Base-by-base conservation (phyloP, 2,888 invertebrate species). In the Eupithecia abbreviata region DNA sequence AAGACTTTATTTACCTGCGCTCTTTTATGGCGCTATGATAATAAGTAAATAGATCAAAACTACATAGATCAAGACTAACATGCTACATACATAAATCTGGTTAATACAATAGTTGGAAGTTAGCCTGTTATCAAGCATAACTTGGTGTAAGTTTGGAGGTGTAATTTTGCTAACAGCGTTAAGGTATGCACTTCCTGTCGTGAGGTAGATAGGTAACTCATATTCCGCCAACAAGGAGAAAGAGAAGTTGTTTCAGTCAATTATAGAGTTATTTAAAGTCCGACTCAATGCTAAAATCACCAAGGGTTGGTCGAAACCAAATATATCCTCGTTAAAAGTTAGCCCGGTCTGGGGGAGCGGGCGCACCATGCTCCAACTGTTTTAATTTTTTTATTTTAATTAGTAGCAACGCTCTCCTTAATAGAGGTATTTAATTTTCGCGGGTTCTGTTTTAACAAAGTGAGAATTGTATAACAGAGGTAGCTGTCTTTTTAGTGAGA, bases 271-370 rank as follows among this genome's bases (percentile, higher is more conserved):
- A 94, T 95, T 95, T 93, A 92, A 93, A 93, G 92, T 89, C 91
- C 90, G 92, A 92, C 90, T 93, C 93, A 90, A 93, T 93, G 91
- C 92, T 91, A 90, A 92, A 94, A 93, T 94, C 91, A 93, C 93
- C 92, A 94, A 95, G 93, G 94, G 94, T 93, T 91, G 91, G 91
- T 91, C 89, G 91, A 92, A 94, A 92, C 92, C 93, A 92, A 94
- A 94, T 93, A 94, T 92, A 94, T 94, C 92, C 94, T 94, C 95
- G 94, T 95, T 95, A 95, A 95, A 94, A 95, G 93, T 94, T 95
- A 90, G 92, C 87, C 93, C 88, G 90, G 89, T 82, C 81, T 87
- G 88, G 87, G 89, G 86, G 75, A 78, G 73, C 68, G 72, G 84
- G 88, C 87, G 86, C 86, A 84, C 87, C 85, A 85, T 83, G 84